Evolutionary conservation across 2,888 invertebrate genomes (phyloP), one percentile per base, ranked within the genome.

Genomic region (Pyrochroa serraticornis): DNA sequence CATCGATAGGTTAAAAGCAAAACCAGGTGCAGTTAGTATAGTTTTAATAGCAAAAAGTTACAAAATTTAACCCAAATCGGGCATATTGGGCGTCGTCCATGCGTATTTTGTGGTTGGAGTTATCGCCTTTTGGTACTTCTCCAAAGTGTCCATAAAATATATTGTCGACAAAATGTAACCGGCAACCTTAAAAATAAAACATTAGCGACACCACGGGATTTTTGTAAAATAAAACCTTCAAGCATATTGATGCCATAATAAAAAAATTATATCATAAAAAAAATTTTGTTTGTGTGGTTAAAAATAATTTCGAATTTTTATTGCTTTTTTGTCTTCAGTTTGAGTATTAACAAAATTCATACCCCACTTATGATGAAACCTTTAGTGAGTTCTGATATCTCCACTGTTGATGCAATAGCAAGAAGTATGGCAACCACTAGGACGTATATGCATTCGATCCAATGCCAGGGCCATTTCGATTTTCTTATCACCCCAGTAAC

Each of bases 41-140:
- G 34, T 37, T 14, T 14, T 13, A 12, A 3, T 47, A 22, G 22
- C 22, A 22, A 22, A n/a, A n/a, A 22, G 22, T 22, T 22, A 22
- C 22, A 22, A 22, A 22, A 22, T 32, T 32, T 43, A 58, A 13
- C 47, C 39, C 13, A 61, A 44, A 49, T 68, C 68, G 32, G 68
- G 69, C 69, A 71, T 70, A 52, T 69, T 70, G 22, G 72, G 74
- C 1, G 66, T 66, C 0, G 70, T 70, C 74, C 74, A 74, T 7
- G 70, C 71, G 43, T 70, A 68, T 58, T 67, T 59, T 13, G 69
- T 62, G 55, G 66, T 62, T 9, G 71, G 71, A 3, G 65, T 68
- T 9, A 58, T 53, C 1, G 72, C 71, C 13, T 64, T 14, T 35
- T 65, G 65, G 46, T 69, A 71, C 39, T 67, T 70, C 12, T 73